Evolutionary conservation across 2,888 invertebrate species (phyloP).

Genomic region (Dryobotodes eremita): DNA sequence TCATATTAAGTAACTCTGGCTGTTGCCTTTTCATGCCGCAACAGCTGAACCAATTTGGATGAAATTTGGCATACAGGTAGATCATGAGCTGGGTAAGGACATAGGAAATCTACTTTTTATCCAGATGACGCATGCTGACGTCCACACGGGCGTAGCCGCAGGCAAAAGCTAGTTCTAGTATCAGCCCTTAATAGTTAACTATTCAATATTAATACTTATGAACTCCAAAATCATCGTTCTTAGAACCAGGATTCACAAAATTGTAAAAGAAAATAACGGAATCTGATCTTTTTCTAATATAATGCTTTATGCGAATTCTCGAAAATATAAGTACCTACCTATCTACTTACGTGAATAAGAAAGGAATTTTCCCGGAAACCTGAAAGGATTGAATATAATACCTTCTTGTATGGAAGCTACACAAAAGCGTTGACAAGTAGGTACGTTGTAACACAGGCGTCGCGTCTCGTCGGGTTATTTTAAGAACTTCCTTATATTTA

Average conservation of each 20-base stretch:
- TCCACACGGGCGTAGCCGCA: too few species aligned
- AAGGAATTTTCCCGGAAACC: slow-evolving; percentile 34
- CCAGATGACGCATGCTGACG: too few species aligned
- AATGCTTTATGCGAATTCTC: slow-evolving; percentile 21
- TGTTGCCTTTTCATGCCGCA: too few species aligned
- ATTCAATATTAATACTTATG: neutral
- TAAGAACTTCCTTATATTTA: slow-evolving; percentile 14
- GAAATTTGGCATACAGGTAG: neutral
- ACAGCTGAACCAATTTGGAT: neutral
- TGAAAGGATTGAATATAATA: slow-evolving; percentile 38
- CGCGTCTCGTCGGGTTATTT: slow-evolving; percentile 9
- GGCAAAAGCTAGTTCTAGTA: neutral
- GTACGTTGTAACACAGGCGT: neutral
- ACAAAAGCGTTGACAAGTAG: slow-evolving; percentile 44
- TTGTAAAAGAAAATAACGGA: neutral
- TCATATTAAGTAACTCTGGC: too few species aligned
- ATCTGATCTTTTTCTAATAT: slow-evolving; percentile 35
- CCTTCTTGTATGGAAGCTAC: slow-evolving; percentile 19
- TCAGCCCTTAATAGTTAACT: neutral
- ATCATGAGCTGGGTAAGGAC: too few species aligned
- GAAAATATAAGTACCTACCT: slow-evolving; percentile 11
- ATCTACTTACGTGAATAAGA: slow-evolving; percentile 8
- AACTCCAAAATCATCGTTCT: neutral
- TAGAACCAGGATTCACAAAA: neutral
- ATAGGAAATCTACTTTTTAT: too few species aligned